Percentiles rank a stretch among this genome's conserved stretches.
These are phyloP conservation scores for Sitodiplosis mosellana DNA, from an alignment of 1,140 invertebrate species.

Conservation along the genomic window DNA sequence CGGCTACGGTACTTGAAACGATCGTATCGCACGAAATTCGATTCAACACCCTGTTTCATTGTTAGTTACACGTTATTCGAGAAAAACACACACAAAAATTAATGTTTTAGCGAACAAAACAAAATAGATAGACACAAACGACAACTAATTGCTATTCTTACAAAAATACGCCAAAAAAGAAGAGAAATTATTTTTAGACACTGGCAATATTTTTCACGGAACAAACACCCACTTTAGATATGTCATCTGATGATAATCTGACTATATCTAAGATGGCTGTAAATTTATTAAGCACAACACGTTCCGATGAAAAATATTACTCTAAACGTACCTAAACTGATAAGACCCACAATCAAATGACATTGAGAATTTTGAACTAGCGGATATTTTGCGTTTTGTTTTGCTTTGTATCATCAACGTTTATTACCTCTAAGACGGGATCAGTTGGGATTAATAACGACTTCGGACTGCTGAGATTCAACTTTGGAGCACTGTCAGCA, in stretches of 20 bases:
- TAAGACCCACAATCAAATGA: background rate
- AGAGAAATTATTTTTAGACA: too few species aligned
- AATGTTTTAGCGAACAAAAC: background rate
- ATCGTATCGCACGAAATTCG: conserved; percentile 1
- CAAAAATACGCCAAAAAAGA: too few species aligned
- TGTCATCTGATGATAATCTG: too few species aligned
- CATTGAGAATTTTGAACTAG: too few species aligned
- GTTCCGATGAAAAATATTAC: too few species aligned
- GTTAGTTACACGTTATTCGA: background rate
- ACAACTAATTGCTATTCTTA: too few species aligned
- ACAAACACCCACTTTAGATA: too few species aligned
- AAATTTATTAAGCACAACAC: too few species aligned
- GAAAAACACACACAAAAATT: background rate
- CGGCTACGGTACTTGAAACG: background rate
- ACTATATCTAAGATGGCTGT: too few species aligned
- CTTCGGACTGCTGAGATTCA: conserved; percentile 31
- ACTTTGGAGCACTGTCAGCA: conserved; percentile 38
- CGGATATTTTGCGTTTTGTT: too few species aligned
- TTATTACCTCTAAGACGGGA: conserved; percentile 24
- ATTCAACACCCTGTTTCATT: conserved; percentile 3
- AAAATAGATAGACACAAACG: background rate
- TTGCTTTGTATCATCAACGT: too few species aligned
- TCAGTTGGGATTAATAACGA: conserved; percentile 35
- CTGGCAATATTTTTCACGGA: too few species aligned
- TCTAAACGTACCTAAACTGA: background rate